A percentile compares a stretch with the other conserved stretches of the same genome.
Conservation (phyloP, 2,888 invertebrate species). For the Erebia ligea region DNA sequence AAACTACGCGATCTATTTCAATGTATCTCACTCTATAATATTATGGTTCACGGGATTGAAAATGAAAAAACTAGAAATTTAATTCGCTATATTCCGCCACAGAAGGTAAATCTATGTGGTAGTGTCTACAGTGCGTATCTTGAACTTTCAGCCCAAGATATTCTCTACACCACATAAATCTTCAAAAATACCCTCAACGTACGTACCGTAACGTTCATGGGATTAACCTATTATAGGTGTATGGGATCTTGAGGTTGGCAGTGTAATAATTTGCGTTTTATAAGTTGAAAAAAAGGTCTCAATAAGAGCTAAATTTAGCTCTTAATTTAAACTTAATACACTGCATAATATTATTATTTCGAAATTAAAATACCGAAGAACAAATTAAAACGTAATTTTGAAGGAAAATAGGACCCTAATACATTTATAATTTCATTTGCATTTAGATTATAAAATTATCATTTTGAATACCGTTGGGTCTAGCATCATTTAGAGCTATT, state of each 20-base stretch:
- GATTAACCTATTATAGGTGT: not conserved
- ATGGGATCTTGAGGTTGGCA: not conserved
- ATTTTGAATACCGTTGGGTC: slow-evolving; percentile 42
- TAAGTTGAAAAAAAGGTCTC: not conserved
- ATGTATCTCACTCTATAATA: too few relatives aligned
- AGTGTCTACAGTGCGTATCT: too few relatives aligned
- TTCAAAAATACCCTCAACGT: too few relatives aligned
- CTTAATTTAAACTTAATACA: slow-evolving; percentile 1
- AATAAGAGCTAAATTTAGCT: not conserved
- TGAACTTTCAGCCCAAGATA: too few relatives aligned
- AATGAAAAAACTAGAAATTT: too few relatives aligned
- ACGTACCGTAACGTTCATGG: too few relatives aligned
- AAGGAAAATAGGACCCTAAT: slow-evolving; percentile 32
- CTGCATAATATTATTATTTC: slow-evolving; percentile 8
- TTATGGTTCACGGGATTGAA: too few relatives aligned
- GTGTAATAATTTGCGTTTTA: not conserved
- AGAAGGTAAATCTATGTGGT: too few relatives aligned
- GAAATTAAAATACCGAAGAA: slow-evolving; percentile 14
- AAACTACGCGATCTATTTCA: too few relatives aligned
- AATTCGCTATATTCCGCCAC: too few relatives aligned
- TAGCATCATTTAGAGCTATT: slow-evolving; percentile 41
- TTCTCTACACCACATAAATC: too few relatives aligned
- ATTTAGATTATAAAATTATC: slow-evolving; percentile 48
- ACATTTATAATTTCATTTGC: slow-evolving; percentile 43
- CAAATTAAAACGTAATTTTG: slow-evolving; percentile 1